Base-by-base conservation (phyloP, 2,888 invertebrate species). In the Mamestra brassicae region DNA sequence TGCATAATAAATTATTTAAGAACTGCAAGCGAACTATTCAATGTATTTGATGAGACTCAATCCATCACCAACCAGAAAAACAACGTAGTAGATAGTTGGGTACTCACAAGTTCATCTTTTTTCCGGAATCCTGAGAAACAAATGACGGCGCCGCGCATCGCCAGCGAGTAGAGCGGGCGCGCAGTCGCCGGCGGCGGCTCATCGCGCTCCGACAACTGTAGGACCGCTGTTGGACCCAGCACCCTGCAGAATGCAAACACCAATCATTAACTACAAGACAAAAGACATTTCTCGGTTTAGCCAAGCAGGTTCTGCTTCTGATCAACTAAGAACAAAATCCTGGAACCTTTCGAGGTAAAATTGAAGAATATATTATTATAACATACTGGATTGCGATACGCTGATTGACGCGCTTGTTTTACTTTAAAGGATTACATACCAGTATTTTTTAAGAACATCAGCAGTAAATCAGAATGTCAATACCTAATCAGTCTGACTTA, bases 101-200 rank as follows among this genome's bases (percentile, higher is more conserved):
- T 85, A 95, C 97, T 97, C 94, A 99, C 99, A 97, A 99, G 97
- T 96, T 99, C 98, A 94, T 98, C 98, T 93, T 98, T 98, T 93
- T 98, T 98, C 88, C 98, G 97, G 95, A 99, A 99, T 77, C 99
- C 99, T 77, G 99, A 99, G 95, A 99, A 99, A 95, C 99, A 99
- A 87, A 99, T 97, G 90, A 98, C 98, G 70, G 98, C 97, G 83
- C 98, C 98, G 88, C 97, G 97, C 99, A 99, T 99, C 76, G 98
- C 97, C 90, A 98, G 97, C 93, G 98, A 98, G 96, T 98, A 99
- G 90, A 99, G 97, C 76, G 99, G 99, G 81, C 99, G 97, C 78
- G 97, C 96, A 93, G 97, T 97, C 89, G 97, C 97, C 87, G 97
- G 97, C 68, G 98, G 98, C 87, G 98, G 96, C 86, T 97, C 97